These are phyloP conservation scores for Charadrius vociferus DNA, from an alignment of 2,113 vertebrate genomes.

Conservation along the genomic window DNA sequence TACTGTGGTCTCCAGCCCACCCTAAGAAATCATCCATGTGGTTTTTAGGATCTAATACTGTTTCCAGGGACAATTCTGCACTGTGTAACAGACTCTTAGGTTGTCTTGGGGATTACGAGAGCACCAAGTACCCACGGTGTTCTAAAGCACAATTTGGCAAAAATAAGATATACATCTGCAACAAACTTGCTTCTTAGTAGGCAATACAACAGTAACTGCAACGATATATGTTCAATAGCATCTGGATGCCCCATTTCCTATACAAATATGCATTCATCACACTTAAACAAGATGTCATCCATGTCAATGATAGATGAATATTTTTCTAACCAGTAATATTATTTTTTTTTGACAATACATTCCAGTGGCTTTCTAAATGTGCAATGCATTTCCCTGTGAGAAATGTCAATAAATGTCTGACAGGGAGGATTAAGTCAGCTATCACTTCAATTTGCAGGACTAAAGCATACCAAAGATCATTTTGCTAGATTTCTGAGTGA, in stretches of 20 bases:
- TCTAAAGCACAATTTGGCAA: not conserved
- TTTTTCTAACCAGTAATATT: conserved; percentile 34
- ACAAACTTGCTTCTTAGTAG: not conserved
- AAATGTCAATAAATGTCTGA: not conserved
- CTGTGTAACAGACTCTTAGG: not conserved
- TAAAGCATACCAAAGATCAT: not conserved
- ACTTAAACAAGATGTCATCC: conserved; percentile 58
- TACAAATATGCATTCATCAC: conserved; percentile 66
- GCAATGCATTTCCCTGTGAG: not conserved
- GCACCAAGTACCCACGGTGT: not conserved
- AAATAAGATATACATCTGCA: not conserved
- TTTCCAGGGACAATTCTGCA: not conserved
- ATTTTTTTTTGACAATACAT: conserved; percentile 32
- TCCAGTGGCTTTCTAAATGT: conserved; percentile 11
- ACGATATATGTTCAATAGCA: conserved; percentile 25
- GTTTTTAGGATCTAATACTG: not conserved
- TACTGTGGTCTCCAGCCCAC: not conserved
- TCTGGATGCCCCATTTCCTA: conserved; percentile 24
- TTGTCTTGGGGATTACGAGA: not conserved
- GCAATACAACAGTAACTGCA: conserved; percentile 25
- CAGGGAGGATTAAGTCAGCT: not conserved
- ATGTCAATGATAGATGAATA: conserved; percentile 37
- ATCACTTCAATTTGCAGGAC: not conserved
- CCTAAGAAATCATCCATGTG: not conserved
- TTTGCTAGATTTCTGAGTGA: not conserved